phyloP scores from a whole-genome alignment of 37 sponge, comb jelly and placozoan species.

The Bolinopsis microptera region DNA sequence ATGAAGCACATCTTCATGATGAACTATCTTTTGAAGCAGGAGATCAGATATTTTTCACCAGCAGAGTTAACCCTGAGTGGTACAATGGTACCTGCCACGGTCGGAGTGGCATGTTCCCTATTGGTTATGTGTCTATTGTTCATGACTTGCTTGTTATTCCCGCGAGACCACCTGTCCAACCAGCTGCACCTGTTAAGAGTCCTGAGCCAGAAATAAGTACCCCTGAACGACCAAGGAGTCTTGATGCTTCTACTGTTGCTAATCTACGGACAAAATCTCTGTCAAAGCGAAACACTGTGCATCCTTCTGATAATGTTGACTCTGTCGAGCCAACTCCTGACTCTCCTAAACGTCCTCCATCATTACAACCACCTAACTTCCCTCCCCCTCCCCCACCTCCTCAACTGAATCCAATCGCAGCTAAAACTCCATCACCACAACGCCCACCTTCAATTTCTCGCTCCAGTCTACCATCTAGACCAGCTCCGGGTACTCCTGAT shows the following conservation, averaged over 20 bases:
- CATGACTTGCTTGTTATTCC: background rate
- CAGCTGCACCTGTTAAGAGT: background rate
- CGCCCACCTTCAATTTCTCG: background rate
- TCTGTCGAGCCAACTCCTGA: background rate
- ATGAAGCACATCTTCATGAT: conserved; percentile 64
- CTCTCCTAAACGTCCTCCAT: background rate
- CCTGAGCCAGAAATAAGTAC: background rate
- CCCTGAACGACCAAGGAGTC: conserved; percentile 25
- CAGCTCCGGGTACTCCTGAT: background rate
- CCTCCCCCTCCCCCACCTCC: background rate
- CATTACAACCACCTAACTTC: background rate
- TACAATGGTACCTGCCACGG: conserved; percentile 14
- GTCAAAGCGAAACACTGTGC: background rate
- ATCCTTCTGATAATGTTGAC: background rate
- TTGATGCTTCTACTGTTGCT: background rate
- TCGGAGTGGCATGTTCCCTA: conserved; percentile 26
- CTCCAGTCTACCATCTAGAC: background rate
- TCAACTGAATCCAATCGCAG: background rate
- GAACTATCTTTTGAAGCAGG: conserved; percentile 46
- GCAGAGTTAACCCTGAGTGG: conserved; percentile 34
- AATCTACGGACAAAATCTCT: background rate
- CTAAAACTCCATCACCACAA: background rate
- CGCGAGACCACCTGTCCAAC: background rate
- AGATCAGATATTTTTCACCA: conserved; percentile 15
- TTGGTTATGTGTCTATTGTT: background rate